Evolutionary conservation across 2,888 invertebrate species (phyloP), one percentile per base, ranked within the genome.

Genomic region (Drosophila anceps): DNA sequence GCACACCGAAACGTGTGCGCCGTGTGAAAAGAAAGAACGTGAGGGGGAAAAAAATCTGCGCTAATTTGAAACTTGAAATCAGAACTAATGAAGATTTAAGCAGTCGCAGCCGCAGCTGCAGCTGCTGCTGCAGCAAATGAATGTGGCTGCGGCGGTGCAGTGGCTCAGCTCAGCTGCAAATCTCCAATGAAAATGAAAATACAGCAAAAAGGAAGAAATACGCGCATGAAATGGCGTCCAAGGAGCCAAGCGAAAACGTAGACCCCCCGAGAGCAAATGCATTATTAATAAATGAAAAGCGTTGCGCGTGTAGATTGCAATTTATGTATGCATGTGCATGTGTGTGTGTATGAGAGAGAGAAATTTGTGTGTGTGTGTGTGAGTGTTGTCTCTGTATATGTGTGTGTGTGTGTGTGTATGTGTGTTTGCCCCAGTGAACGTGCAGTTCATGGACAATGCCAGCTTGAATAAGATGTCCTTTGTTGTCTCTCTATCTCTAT

Each of bases 21-120:
- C 50, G 50, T 50, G 50, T 18, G 63, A 75, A 69, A 70, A 66
- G 59, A 65, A 65, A 74, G 37, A 33, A 24, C 24, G 54, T 53
- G 51, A 20, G 3, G 44, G 12, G 7, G 13, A 35, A 58, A 27
- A 39, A 31, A 27, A 54, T 75, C 76, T 48, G 75, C 54, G 68
- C 79, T 85, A 72, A 76, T 77, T 82, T 73, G 72, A 84, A 76
- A 69, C 71, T 72, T 71, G 66, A 84, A 87, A 76, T 82, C 85
- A 68, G 62, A 55, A 62, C 84, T 84, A 84, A 82, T 79, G 79
- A 84, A 87, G 84, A 87, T 81, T 84, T 73, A 83, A 81, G 69
- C 65, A 63, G 66, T 77, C 81, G 73, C 54, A 61, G 59, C 81
- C 81, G 73, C 50, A 61, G 59, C 46, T 69, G 62, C 24, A 35